Evolutionary conservation across 2,888 invertebrate genomes (phyloP), one percentile per base, ranked within the genome.

Genomic region (Limnephilus marmoratus): DNA sequence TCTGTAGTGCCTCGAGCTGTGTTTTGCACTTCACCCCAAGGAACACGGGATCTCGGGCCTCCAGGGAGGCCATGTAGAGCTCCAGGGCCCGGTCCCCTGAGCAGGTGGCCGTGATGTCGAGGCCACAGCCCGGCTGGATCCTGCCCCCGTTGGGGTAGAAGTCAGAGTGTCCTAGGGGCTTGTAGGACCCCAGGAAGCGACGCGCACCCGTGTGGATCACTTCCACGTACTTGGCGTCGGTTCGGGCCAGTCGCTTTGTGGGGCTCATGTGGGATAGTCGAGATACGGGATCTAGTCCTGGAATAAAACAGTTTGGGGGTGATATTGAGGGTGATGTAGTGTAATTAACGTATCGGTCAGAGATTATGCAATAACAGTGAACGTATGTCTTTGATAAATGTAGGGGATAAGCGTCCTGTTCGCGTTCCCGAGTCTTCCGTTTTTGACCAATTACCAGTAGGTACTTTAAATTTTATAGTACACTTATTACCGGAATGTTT

Each of bases 81-180:
- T 91, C 88, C n/a, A 91, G 41, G 29, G 91, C 90, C 29, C 91
- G 37, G 18, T 81, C 88, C 18, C 91, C 91, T 24, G 91, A 91
- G 86, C 91, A 91, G 37, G 88, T 34, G 5, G 91, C 91, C 83
- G 89, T 80, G 13, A 89, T 68, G 81, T 91, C 91, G 68, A 91
- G 29, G 31, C 91, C 91, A 45, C 91, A 91, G 29, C 91, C 91
- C 9, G 91, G 91, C 68, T 91, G 91, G 29, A 91, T 88, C 80
- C 85, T 88, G n/a, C 91, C 91, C 24, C 91, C 91, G 82, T 91
- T 91, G 37, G 91, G 91, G 83, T 87, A 91, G 83, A 91, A 91
- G 89, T 91, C 91, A 0, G 91, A 89, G 82, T 91, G 91, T 24
- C 91, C 91, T 37, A 91, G 81, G n/a, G 89, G 87, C 1, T 29